Evolutionary conservation across 2,888 invertebrate species (phyloP).

Genomic region (Chydorus sphaericus): DNA sequence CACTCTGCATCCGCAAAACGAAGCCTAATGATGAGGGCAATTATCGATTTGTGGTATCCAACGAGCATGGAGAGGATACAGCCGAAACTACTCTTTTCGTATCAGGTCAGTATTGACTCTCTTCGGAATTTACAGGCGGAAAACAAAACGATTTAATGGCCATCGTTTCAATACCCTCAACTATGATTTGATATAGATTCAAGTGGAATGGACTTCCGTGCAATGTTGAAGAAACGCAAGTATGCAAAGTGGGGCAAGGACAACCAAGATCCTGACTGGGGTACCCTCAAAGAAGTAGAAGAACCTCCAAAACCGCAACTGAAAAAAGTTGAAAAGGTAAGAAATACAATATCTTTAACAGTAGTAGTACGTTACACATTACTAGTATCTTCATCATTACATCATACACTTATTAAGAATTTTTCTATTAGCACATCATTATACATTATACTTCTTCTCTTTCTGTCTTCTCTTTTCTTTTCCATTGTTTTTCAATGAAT

Average conservation of each 20-base stretch:
- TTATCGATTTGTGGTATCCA: constrained; percentile 82
- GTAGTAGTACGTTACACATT: neutral
- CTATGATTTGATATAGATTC: constrained; percentile 45
- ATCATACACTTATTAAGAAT: neutral
- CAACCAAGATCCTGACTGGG: constrained; percentile 83
- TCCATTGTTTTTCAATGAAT: constrained; percentile 2
- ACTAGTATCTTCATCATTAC: neutral
- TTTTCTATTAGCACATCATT: no score
- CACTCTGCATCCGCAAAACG: constrained; percentile 87
- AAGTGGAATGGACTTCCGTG: constrained; percentile 97
- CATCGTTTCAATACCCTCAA: no score
- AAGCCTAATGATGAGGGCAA: constrained; percentile 94
- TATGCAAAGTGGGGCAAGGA: constrained; percentile 86
- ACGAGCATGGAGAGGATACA: constrained; percentile 87
- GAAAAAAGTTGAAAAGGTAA: constrained; percentile 88
- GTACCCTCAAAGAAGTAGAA: constrained; percentile 79
- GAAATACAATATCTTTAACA: constrained; percentile 22
- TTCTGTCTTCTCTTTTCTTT: constrained; percentile 15
- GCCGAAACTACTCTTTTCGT: constrained; percentile 94
- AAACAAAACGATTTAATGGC: no score
- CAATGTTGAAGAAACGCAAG: constrained; percentile 91
- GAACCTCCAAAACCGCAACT: constrained; percentile 63
- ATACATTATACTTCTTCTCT: constrained; percentile 8
- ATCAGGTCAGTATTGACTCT: constrained; percentile 52
- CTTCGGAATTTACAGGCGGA: no score